A percentile compares a stretch with the other conserved stretches of the same genome.
phyloP scores from a whole-genome alignment of 2,888 invertebrate genomes.

The Drosophila meridiana region DNA sequence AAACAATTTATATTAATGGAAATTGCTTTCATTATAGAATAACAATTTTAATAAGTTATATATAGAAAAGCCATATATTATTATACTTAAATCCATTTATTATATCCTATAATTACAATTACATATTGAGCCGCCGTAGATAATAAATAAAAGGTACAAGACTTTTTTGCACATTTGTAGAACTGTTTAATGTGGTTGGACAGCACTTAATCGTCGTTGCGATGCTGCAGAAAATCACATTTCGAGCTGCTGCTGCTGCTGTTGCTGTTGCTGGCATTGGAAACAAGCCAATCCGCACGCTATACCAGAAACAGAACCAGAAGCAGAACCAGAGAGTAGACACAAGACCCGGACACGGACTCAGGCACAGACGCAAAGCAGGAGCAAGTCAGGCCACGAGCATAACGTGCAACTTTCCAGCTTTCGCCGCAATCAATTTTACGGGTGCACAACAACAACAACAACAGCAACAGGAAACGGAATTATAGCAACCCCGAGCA shows the following conservation, averaged over 20 bases:
- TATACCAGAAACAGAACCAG: slow-evolving; percentile 51
- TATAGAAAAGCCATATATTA: not conserved
- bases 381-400: slow-evolving; percentile 79
- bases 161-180: not conserved
- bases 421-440: slow-evolving; percentile 81
- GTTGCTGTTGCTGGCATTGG: slow-evolving; percentile 35
- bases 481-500: slow-evolving; percentile 73
- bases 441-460: slow-evolving; percentile 68
- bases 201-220: slow-evolving; percentile 37
- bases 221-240: slow-evolving; percentile 45
- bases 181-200: slow-evolving; percentile 1
- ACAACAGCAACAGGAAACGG: slow-evolving; percentile 36
- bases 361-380: slow-evolving; percentile 44
- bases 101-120: not conserved
- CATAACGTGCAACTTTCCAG: slow-evolving; percentile 83
- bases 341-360: slow-evolving; percentile 16
- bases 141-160: not conserved
- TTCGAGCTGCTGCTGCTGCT: slow-evolving; percentile 28
- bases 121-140: not conserved
- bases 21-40: not conserved
- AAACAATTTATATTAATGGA: no score
- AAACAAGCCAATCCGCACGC: slow-evolving; percentile 59
- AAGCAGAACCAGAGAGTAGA: slow-evolving; percentile 25
- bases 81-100: not conserved
- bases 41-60: not conserved